Conservation (phyloP, 2,797 vertebrate genomes). For the Channa striata region DNA sequence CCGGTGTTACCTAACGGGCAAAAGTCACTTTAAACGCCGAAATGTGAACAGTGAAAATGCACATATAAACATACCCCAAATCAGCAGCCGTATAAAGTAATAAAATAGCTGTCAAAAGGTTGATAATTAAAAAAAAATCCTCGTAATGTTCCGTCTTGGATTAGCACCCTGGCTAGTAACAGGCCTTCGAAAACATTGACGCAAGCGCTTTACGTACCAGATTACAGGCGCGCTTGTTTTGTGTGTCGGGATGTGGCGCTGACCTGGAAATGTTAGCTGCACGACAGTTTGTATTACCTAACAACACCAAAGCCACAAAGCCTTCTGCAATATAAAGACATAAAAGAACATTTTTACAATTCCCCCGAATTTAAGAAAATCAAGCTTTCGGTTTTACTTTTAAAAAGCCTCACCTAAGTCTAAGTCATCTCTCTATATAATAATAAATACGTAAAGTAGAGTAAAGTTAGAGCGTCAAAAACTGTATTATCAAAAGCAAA, state of each 20-base stretch:
- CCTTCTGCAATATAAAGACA: too few relatives aligned
- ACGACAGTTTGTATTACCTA: not conserved
- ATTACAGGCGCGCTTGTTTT: constrained; percentile 49
- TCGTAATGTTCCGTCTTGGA: constrained; percentile 38
- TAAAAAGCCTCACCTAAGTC: too few relatives aligned
- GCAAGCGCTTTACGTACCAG: constrained; percentile 52
- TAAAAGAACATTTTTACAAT: too few relatives aligned
- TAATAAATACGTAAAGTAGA: too few relatives aligned
- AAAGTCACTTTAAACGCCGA: constrained; percentile 4
- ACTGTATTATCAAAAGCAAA: too few relatives aligned
- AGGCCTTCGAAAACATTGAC: constrained; percentile 62
- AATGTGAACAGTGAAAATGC: not conserved
- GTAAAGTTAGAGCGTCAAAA: too few relatives aligned
- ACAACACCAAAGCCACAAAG: too few relatives aligned
- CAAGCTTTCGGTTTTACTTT: too few relatives aligned
- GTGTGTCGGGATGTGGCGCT: not conserved
- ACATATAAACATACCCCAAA: constrained; percentile 62
- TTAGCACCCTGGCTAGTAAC: constrained; percentile 65
- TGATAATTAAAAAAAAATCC: constrained; percentile 22
- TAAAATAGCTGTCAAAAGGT: constrained; percentile 6
- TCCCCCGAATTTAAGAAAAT: too few relatives aligned
- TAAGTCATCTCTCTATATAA: too few relatives aligned
- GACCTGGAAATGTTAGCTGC: not conserved
- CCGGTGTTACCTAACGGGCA: constrained; percentile 18
- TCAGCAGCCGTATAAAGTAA: not conserved